phyloP scores from a whole-genome alignment of 2,797 vertebrate genomes.

The Crocodylus rhombifer region DNA sequence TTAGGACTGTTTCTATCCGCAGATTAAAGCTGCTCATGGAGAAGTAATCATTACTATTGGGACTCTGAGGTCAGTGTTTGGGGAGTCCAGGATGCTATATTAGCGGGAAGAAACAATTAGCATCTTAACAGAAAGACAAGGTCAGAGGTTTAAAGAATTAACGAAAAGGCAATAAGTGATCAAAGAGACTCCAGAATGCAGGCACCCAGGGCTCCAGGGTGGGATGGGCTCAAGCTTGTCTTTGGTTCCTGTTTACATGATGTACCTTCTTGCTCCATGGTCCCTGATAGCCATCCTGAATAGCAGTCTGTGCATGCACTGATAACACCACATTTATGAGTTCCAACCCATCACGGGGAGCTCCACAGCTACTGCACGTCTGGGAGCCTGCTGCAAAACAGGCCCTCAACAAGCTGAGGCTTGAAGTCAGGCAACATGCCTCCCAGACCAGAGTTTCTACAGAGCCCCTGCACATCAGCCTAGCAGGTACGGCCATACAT shows the following conservation, averaged over 20 bases:
- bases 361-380: background rate
- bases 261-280: fast-evolving
- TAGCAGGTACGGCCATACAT: background rate
- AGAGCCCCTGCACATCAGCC: background rate
- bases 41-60: fast-evolving
- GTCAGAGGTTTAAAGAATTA: background rate
- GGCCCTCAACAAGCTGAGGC: fast-evolving
- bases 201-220: fast-evolving
- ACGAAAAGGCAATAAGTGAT: fast-evolving
- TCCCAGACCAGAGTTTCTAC: background rate
- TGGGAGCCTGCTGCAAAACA: fast-evolving
- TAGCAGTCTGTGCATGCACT: fast-evolving
- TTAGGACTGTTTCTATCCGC: fast-evolving
- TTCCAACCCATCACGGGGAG: too few species aligned
- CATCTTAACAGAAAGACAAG: background rate
- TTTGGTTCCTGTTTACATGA: fast-evolving
- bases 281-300: background rate
- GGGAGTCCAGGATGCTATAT: background rate
- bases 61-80: background rate
- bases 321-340: too few species aligned
- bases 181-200: fast-evolving
- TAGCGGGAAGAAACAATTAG: background rate
- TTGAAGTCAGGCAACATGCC: background rate
- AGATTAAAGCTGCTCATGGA: background rate
- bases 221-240: fast-evolving